Evolutionary conservation across 2,113 vertebrate species (phyloP).

Genomic region (Sitta europaea): DNA sequence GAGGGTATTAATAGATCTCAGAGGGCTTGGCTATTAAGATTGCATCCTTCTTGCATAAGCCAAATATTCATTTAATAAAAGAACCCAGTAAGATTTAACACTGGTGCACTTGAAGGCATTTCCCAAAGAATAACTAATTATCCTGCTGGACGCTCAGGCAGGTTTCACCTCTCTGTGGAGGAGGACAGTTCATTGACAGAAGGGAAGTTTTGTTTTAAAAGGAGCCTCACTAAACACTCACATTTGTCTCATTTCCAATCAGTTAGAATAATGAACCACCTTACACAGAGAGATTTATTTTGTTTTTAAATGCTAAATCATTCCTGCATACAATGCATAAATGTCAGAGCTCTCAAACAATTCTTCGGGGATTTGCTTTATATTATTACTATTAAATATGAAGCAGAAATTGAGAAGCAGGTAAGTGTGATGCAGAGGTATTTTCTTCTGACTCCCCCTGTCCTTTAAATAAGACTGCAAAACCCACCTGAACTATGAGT

Average conservation of each 20-base stretch:
- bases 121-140: neutral
- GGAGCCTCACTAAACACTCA: neutral
- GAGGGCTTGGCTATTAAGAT: neutral
- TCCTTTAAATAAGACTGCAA: neutral
- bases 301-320: conserved; percentile 26
- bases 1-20: neutral
- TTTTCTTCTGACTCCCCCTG: neutral
- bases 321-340: neutral
- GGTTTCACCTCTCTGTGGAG: neutral
- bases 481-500: neutral
- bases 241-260: neutral
- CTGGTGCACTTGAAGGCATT: neutral
- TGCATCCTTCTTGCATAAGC: neutral
- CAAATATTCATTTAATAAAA: neutral
- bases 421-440: neutral
- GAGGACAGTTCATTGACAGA: neutral
- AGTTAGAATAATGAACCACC: neutral
- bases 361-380: neutral
- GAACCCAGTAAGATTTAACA: neutral
- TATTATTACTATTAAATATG: neutral
- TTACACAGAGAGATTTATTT: neutral
- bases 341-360: neutral
- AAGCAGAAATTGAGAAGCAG: neutral
- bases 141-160: neutral
- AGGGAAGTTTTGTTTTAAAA: neutral